These are phyloP conservation scores for Beris morrisii DNA, from an alignment of 2,888 invertebrate species.

Conservation along the genomic window DNA sequence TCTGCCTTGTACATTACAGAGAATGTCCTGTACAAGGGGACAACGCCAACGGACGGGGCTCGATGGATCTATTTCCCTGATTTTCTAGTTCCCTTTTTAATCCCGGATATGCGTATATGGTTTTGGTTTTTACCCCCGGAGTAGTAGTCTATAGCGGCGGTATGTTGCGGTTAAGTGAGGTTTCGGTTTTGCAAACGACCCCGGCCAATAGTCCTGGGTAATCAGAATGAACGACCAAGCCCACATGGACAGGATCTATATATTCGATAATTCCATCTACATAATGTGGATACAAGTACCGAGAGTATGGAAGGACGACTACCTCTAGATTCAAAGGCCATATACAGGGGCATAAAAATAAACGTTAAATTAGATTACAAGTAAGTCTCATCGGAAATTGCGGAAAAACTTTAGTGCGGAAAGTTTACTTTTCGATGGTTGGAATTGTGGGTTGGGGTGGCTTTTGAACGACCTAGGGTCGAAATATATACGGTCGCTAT, in stretches of 20 bases:
- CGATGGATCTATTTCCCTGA: too few relatives aligned
- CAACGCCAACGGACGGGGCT: too few relatives aligned
- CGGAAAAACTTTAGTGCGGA: slow-evolving; percentile 14
- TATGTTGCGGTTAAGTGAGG: slow-evolving; percentile 22
- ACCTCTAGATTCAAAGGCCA: background rate
- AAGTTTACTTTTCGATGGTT: slow-evolving; percentile 23
- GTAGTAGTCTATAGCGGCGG: slow-evolving; percentile 3
- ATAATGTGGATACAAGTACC: slow-evolving; percentile 23
- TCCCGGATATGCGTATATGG: too few relatives aligned
- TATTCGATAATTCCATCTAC: slow-evolving; percentile 30
- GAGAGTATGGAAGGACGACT: slow-evolving; percentile 4
- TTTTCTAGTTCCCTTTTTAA: too few relatives aligned
- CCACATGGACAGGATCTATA: slow-evolving; percentile 20
- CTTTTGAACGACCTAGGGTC: slow-evolving; percentile 6
- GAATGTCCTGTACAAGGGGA: too few relatives aligned
- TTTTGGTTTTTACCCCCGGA: slow-evolving; percentile 5
- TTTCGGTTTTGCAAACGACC: slow-evolving; percentile 17
- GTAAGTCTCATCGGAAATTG: slow-evolving; percentile 21
- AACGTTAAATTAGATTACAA: slow-evolving; percentile 34
- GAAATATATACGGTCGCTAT: slow-evolving; percentile 13
- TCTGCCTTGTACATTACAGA: too few relatives aligned
- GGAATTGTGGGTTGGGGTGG: slow-evolving; percentile 11
- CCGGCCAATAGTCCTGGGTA: slow-evolving; percentile 6
- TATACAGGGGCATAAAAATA: slow-evolving; percentile 25
- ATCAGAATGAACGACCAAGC: slow-evolving; percentile 12